Evolutionary conservation across 2,888 invertebrate species (phyloP).

Genomic region (Dyspetes luteomarginatus): DNA sequence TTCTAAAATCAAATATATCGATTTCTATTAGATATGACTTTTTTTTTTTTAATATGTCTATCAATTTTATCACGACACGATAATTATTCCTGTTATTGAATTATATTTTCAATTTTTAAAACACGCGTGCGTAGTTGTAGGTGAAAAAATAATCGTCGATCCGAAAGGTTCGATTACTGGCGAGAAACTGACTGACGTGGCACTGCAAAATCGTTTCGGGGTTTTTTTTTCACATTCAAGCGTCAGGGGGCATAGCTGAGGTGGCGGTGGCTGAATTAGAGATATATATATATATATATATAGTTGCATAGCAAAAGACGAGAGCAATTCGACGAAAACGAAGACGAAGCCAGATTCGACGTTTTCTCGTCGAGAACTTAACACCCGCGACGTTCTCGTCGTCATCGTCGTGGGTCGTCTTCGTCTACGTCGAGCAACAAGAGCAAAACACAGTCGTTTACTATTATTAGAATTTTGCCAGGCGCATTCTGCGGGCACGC

Average conservation of each 20-base stretch:
- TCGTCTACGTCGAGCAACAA: constrained; percentile 23
- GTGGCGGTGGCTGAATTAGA: constrained; percentile 3
- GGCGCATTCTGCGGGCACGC: constrained; percentile 5
- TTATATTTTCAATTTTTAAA: constrained; percentile 6
- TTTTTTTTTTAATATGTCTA: too few species aligned
- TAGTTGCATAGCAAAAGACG: constrained; percentile 2
- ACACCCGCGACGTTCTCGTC: constrained; percentile 24
- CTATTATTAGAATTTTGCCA: constrained; percentile 59
- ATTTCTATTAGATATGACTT: too few species aligned
- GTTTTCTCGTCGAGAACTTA: constrained; percentile 34
- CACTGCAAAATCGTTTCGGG: constrained; percentile 38
- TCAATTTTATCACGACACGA: background rate
- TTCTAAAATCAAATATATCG: too few species aligned
- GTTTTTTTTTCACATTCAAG: constrained; percentile 31
- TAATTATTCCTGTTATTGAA: background rate
- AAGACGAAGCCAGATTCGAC: constrained; percentile 41
- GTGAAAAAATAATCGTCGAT: constrained; percentile 31
- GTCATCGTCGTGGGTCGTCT: constrained; percentile 34
- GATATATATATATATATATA: background rate
- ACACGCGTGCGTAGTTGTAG: background rate
- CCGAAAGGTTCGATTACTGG: constrained; percentile 51
- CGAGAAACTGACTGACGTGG: constrained; percentile 61
- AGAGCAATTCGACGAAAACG: constrained; percentile 31
- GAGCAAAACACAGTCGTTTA: constrained; percentile 35
- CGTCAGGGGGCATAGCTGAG: constrained; percentile 36